phyloP scores from a whole-genome alignment of 2,797 vertebrate species.

The Mycteria americana region DNA sequence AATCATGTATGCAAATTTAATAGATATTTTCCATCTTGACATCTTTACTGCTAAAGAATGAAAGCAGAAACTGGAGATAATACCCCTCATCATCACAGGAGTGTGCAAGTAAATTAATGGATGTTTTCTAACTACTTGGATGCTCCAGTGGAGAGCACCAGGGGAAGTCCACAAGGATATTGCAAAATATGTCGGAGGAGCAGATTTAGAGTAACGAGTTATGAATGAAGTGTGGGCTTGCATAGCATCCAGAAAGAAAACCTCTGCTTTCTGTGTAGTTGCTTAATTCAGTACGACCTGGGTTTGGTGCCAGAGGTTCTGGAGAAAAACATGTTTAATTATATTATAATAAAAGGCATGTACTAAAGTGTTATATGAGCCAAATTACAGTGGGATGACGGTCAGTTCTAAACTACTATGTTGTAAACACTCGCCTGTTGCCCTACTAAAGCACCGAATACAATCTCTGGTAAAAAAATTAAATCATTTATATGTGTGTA shows the following conservation, averaged over 20 bases:
- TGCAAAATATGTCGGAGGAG: not conserved
- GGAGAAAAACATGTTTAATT: not conserved
- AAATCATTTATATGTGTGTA: not conserved
- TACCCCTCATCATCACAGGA: not conserved
- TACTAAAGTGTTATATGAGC: not conserved
- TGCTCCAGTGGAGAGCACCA: not conserved
- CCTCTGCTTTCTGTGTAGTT: not conserved
- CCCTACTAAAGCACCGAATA: not conserved
- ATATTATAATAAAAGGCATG: not conserved
- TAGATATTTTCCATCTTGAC: not conserved
- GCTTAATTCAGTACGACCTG: not conserved
- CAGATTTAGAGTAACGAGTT: not conserved
- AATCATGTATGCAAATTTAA: not conserved
- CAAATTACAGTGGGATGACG: not conserved
- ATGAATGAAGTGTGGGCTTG: not conserved
- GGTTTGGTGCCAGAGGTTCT: not conserved
- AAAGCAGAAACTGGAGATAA: not conserved
- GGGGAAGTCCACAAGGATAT: not conserved
- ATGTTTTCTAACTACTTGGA: not conserved
- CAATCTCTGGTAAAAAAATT: not conserved
- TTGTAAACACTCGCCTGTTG: not conserved
- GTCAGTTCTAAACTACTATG: not conserved
- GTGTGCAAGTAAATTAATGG: not conserved
- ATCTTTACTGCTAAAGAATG: not conserved
- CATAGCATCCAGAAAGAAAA: not conserved